Evolutionary conservation across 2,888 invertebrate genomes (phyloP), one percentile per base, ranked within the genome.

Genomic region (Drosophila niveifrons): DNA sequence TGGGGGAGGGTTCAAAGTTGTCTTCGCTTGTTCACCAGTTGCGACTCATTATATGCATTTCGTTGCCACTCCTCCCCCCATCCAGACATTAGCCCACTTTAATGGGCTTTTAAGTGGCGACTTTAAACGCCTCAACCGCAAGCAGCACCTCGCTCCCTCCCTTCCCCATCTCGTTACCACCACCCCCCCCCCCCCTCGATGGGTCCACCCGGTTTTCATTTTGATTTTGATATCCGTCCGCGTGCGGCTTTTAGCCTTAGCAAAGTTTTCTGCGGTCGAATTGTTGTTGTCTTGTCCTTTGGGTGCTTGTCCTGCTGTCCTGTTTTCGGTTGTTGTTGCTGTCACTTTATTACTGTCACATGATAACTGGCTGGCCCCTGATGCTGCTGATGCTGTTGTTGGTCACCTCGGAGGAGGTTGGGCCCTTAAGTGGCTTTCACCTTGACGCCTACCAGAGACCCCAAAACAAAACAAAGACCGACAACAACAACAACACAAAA

Each of bases 291-390:
- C 50, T 41, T 72, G 51, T 66, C 66, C 59, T 65, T 66, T 58
- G 47, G 55, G 28, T 56, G 64, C 36, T 65, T 63, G 13, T 34
- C 18, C 44, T 18, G 34, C 11, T 11, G 4, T 36, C 34, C 11
- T 58, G 53, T 41, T 36, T 23, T 23, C 4, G 23, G 62, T 58
- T 64, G 84, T 78, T 78, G 78, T 67, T 57, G 68, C 82, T 84
- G 88, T 88, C 82, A 88, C 88, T 88, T 82, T 80, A 82, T 82
- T 88, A 82, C 77, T 76, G 88, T 79, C 88, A 82, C 83, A 80
- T 79, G 82, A 88, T 82, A 82, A 86, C 82, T 80, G 78, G 64
- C 11, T 80, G 78, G 64, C 11, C 15, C 41, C 57, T 29, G 17
- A 57, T 3, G 57, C 65, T 63, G 80, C 31, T 11, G 11, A 11